Percentiles rank a stretch among this genome's conserved stretches.
Conservation (phyloP, 1,140 invertebrate species). For the Aricia agestis region DNA sequence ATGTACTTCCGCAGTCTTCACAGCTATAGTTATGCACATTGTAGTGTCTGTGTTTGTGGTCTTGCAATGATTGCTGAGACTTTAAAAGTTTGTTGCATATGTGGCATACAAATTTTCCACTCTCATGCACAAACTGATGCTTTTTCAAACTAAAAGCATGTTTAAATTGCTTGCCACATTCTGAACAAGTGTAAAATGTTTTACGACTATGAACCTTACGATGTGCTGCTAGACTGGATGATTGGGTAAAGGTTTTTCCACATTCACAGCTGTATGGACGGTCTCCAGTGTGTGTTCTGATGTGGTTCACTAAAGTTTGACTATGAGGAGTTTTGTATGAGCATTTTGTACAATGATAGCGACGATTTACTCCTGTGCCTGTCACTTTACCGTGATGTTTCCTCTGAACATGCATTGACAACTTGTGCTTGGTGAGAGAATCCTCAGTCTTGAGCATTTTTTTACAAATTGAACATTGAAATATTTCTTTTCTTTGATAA, state of each 20-base stretch:
- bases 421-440: conserved; percentile 47
- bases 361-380: conserved; percentile 53
- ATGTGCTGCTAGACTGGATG: conserved; percentile 69
- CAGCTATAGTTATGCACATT: conserved; percentile 71
- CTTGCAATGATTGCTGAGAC: conserved; percentile 56
- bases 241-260: conserved; percentile 77
- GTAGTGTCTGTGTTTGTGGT: conserved; percentile 67
- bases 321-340: conserved; percentile 66
- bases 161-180: conserved; percentile 80
- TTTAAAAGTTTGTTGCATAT: conserved; percentile 63
- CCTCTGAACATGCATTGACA: conserved; percentile 55
- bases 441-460: conserved; percentile 49
- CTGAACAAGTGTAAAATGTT: conserved; percentile 77
- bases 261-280: conserved; percentile 77
- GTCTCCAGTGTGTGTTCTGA: conserved; percentile 75
- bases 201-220: conserved; percentile 68
- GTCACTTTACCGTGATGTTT: conserved; percentile 57
- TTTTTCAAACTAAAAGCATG: conserved; percentile 65
- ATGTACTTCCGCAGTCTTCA: conserved; percentile 69
- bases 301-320: conserved; percentile 68
- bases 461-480: conserved; percentile 48
- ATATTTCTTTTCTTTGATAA: conserved; percentile 14
- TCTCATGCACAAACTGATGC: conserved; percentile 62
- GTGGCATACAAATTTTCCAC: conserved; percentile 47
- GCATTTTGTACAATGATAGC: conserved; percentile 66